Evolutionary conservation across 2,113 vertebrate species (phyloP).

Genomic region (Todiramphus chloris): DNA sequence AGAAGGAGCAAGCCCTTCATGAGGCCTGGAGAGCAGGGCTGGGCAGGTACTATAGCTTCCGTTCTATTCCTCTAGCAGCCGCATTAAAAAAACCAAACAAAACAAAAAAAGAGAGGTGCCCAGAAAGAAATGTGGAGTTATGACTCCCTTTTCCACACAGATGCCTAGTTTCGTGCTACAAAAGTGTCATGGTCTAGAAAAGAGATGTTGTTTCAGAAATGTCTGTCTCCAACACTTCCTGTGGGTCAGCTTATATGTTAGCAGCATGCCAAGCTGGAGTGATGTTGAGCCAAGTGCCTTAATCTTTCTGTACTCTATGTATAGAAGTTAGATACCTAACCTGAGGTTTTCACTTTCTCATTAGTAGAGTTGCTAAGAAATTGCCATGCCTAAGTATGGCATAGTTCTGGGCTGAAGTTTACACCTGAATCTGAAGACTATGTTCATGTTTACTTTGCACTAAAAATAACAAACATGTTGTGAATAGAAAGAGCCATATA

Average conservation of each 20-base stretch:
- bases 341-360: background rate
- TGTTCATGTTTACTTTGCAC: background rate
- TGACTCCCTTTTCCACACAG: background rate
- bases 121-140: background rate
- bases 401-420: background rate
- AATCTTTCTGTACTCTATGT: background rate
- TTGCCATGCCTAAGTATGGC: background rate
- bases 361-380: background rate
- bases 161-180: background rate
- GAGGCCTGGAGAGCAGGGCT: background rate
- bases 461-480: background rate
- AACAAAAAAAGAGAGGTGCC: background rate
- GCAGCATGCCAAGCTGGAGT: background rate
- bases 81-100: background rate
- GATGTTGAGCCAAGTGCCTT: background rate
- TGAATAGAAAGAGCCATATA: background rate
- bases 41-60: background rate
- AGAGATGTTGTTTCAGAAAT: background rate
- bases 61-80: background rate
- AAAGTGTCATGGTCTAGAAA: background rate
- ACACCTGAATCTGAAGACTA: background rate
- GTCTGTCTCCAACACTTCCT: background rate
- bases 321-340: background rate
- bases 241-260: background rate
- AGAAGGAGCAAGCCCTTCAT: background rate